Conservation (phyloP, 2,888 invertebrate genomes). For the Mechanitis messenoides region DNA sequence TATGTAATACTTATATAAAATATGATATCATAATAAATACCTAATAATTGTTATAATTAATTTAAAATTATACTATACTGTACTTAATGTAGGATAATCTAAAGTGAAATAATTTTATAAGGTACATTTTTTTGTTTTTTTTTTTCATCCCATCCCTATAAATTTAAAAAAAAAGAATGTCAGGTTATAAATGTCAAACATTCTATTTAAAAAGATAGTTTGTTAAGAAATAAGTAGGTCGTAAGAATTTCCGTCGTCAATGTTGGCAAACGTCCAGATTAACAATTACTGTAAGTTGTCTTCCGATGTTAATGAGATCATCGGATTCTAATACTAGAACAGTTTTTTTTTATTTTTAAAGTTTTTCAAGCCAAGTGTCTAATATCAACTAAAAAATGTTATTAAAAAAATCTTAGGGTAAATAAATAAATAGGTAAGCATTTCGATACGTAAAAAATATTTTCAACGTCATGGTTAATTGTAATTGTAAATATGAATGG, state of each 20-base stretch:
- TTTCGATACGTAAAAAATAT: no score
- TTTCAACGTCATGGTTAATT: no score
- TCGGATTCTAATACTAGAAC: conserved; percentile 8
- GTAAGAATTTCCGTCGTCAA: conserved; percentile 44
- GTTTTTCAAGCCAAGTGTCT: no score
- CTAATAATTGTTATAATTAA: conserved; percentile 71
- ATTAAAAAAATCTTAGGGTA: no score
- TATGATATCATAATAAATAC: conserved; percentile 67
- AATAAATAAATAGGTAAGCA: no score
- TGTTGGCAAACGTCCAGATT: conserved; percentile 39
- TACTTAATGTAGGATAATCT: conserved; percentile 71
- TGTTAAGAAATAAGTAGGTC: conserved; percentile 43
- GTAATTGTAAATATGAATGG: no score
- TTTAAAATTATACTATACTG: conserved; percentile 64
- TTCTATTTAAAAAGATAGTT: conserved; percentile 38
- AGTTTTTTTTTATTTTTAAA: neutral
- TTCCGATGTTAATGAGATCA: conserved; percentile 29
- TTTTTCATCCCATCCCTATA: conserved; percentile 17
- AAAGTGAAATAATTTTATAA: conserved; percentile 72
- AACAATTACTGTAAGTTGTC: conserved; percentile 29
- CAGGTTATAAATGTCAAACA: conserved; percentile 18
- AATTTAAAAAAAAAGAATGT: conserved; percentile 7
- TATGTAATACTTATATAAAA: conserved; percentile 57
- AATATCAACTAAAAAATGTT: no score
- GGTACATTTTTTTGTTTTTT: conserved; percentile 47